Base-by-base conservation (phyloP, 2,113 vertebrate species). In the Cynocephalus volans region DNA sequence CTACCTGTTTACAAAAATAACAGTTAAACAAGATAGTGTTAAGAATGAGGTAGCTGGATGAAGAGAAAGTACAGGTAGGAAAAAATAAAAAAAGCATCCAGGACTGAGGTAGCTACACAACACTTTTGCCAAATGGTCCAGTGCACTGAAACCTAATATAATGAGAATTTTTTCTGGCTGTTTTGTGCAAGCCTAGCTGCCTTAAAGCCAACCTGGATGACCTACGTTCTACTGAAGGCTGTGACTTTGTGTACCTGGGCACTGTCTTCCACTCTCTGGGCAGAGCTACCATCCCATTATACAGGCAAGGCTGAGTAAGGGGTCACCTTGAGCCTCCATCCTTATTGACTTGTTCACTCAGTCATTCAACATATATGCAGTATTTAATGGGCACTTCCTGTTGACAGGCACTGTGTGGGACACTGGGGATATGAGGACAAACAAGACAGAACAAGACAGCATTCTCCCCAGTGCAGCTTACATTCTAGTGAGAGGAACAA, bases 341-440 rank as follows among this genome's bases (percentile, higher is more conserved):
- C 23, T 58, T 93, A 91, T 92, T 90, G 24, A 77, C 64, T 96
- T 92, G 23, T 62, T 82, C 77, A 36, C 92, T 92, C 67, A 90
- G 21, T 96, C 85, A 92, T n/a, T 86, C 52, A 97, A 85, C 33
- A 95, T 76, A 88, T 56, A 52, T 36, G 26, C 8, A 56, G 11
- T 90, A 82, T 85, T 69, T 77, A 93, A 75, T 91, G 76, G 33
- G 52, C 36, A 79, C 33, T 31, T 92, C 14, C 60, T 70, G 24
- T 90, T 24, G 19, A 56, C 52, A 56, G 24, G 56, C n/a, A 79
- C 17, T 52, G 11, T 54, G 50, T 79, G 76, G 19, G 52, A 31
- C 52, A 79, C n/a, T 81, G 56, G 65, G 56, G 17, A 88, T 72
- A 69, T 28, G 15, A 75, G 26, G 5, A 88, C 77, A 65, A 90